These are phyloP conservation scores for Lomographa bimaculata DNA, from an alignment of 2,888 invertebrate species.

Conservation along the genomic window DNA sequence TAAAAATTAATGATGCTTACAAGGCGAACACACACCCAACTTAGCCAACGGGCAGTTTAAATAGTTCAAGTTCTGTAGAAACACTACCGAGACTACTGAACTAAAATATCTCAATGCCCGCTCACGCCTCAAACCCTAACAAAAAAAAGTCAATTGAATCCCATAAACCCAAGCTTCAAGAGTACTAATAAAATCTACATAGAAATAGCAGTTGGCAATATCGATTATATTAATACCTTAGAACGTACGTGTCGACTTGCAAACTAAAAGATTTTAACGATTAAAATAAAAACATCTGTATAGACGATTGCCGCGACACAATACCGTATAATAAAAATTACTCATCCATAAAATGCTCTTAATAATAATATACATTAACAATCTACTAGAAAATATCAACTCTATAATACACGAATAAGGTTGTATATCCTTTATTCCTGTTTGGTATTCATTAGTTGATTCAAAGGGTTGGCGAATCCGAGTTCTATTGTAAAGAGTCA, in stretches of 20 bases:
- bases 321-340: slow-evolving; percentile 76
- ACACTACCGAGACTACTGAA: too few relatives aligned
- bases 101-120: slow-evolving; percentile 11
- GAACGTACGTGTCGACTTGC: slow-evolving; percentile 27
- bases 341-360: slow-evolving; percentile 73
- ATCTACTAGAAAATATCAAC: too few relatives aligned
- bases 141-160: slow-evolving; percentile 17
- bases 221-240: slow-evolving; percentile 7
- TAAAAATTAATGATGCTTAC: too few relatives aligned
- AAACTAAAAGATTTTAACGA: slow-evolving; percentile 45
- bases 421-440: slow-evolving; percentile 28
- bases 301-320: slow-evolving; percentile 43
- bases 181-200: slow-evolving; percentile 20
- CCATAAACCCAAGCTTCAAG: slow-evolving; percentile 9
- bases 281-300: slow-evolving; percentile 50
- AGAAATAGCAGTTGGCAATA: slow-evolving; percentile 19
- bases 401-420: too few relatives aligned
- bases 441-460: slow-evolving; percentile 69
- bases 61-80: too few relatives aligned
- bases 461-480: slow-evolving; percentile 83
- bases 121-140: slow-evolving; percentile 8
- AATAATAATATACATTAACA: slow-evolving; percentile 66
- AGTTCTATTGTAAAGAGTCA: slow-evolving; percentile 78
- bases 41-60: too few relatives aligned
- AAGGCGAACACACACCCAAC: too few relatives aligned